A percentile compares a stretch with the other conserved stretches of the same genome.
Evolutionary conservation across 2,113 vertebrate genomes (phyloP).

Genomic region (Recurvirostra avosetta): DNA sequence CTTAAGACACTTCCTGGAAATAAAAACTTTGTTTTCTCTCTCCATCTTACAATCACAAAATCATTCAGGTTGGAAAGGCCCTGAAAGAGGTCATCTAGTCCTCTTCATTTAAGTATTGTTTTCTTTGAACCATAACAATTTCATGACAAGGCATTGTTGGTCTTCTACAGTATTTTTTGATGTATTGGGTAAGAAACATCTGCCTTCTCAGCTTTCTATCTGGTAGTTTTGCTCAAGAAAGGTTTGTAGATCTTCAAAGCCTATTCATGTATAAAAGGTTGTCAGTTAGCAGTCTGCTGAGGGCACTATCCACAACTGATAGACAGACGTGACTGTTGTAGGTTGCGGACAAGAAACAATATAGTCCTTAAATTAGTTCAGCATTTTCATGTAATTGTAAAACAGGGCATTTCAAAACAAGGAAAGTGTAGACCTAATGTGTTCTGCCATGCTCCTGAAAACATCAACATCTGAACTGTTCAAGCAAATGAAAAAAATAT

Average conservation of each 20-base stretch:
- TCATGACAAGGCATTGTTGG: neutral
- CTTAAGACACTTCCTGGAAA: neutral
- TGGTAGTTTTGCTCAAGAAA: neutral
- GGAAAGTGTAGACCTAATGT: neutral
- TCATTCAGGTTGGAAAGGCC: neutral
- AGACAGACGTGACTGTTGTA: neutral
- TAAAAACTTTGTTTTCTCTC: neutral
- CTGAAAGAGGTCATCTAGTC: neutral
- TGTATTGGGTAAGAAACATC: neutral
- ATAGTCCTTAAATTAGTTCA: neutral
- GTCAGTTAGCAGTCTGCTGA: neutral
- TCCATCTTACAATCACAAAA: neutral
- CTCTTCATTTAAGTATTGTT: neutral
- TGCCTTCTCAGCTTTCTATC: neutral
- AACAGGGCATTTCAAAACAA: neutral
- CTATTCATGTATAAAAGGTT: neutral
- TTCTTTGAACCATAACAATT: neutral
- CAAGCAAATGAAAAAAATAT: neutral
- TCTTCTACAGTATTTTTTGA: neutral
- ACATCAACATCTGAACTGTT: neutral
- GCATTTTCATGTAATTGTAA: neutral
- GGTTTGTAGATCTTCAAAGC: neutral
- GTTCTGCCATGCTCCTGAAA: neutral
- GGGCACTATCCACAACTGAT: neutral
- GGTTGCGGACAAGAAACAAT: neutral